A percentile compares a stretch with the other conserved stretches of the same genome.
These are phyloP conservation scores for Halcyon smyrnensis DNA, from an alignment of 2,797 vertebrate genomes.

Conservation along the genomic window DNA sequence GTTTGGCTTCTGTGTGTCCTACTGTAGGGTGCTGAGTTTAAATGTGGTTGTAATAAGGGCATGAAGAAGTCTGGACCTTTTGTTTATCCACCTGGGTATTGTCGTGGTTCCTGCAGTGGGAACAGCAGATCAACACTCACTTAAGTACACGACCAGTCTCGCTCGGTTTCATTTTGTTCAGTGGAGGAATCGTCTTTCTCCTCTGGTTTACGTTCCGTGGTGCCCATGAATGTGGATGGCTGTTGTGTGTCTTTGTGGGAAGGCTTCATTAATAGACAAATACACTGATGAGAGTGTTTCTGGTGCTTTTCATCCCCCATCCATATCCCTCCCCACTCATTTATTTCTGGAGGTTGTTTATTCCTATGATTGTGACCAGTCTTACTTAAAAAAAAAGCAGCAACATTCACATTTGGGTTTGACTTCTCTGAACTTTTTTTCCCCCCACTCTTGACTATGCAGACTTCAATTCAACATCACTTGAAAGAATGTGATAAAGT, in stretches of 20 bases:
- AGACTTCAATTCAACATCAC: slow-evolving; percentile 42
- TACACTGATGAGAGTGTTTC: background rate
- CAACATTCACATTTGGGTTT: background rate
- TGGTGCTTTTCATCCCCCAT: background rate
- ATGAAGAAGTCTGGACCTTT: background rate
- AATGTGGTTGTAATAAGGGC: slow-evolving; percentile 10
- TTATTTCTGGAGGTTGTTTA: background rate
- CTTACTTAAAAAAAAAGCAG: background rate
- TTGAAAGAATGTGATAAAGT: slow-evolving; percentile 55
- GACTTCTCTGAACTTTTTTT: background rate
- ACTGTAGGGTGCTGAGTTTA: background rate
- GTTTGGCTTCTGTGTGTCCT: background rate
- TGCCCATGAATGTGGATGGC: background rate
- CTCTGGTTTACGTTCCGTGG: slow-evolving; percentile 8
- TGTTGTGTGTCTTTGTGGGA: slow-evolving; percentile 42
- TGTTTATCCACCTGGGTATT: background rate
- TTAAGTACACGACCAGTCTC: background rate
- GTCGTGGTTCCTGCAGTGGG: background rate
- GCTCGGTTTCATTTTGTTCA: background rate
- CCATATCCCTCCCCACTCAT: background rate
- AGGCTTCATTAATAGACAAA: background rate
- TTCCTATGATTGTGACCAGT: background rate
- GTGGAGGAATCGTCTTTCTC: background rate
- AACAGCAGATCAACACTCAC: background rate
- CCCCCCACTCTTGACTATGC: slow-evolving; percentile 52